Evolutionary conservation across 2,888 invertebrate genomes (phyloP).

Genomic region (Plutella xylostella): DNA sequence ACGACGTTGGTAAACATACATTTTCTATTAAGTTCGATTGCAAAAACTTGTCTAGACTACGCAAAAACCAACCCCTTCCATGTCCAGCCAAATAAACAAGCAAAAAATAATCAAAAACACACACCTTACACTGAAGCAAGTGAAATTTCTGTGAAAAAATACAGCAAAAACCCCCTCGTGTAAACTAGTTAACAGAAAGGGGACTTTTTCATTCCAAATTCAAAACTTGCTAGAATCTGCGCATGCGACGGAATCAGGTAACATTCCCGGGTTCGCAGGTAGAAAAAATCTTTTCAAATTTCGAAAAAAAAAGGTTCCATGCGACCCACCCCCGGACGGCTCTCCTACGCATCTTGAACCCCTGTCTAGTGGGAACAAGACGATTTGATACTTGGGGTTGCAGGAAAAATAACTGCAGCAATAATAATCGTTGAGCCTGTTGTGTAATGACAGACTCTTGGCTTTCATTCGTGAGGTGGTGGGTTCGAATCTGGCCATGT

Average conservation of each 20-base stretch:
- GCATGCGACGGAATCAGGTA: slow-evolving; percentile 48
- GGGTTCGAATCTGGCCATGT: too few species aligned
- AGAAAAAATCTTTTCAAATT: slow-evolving; percentile 59
- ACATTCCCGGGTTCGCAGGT: slow-evolving; percentile 58
- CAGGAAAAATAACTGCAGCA: too few species aligned
- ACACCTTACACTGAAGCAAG: slow-evolving; percentile 6
- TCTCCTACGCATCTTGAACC: slow-evolving; percentile 42
- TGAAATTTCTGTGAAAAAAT: slow-evolving; percentile 8
- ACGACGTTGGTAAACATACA: too few species aligned
- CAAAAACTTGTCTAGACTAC: background rate
- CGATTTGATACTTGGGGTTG: slow-evolving; percentile 2
- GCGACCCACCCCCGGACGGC: slow-evolving; percentile 53
- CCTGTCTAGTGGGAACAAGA: background rate
- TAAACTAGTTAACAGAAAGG: background rate
- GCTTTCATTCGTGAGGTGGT: too few species aligned
- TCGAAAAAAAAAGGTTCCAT: slow-evolving; percentile 52
- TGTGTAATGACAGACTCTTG: too few species aligned
- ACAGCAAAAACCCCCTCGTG: background rate
- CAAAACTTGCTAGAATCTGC: slow-evolving; percentile 48
- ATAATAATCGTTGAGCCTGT: too few species aligned
- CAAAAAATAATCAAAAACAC: slow-evolving; percentile 3
- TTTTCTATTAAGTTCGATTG: too few species aligned
- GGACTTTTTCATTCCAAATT: slow-evolving; percentile 28
- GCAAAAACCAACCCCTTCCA: background rate
- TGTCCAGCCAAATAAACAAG: background rate